Percentiles rank a stretch among this genome's conserved stretches.
Evolutionary conservation across 2,113 vertebrate species (phyloP).

Genomic region (Barnardius zonarius): DNA sequence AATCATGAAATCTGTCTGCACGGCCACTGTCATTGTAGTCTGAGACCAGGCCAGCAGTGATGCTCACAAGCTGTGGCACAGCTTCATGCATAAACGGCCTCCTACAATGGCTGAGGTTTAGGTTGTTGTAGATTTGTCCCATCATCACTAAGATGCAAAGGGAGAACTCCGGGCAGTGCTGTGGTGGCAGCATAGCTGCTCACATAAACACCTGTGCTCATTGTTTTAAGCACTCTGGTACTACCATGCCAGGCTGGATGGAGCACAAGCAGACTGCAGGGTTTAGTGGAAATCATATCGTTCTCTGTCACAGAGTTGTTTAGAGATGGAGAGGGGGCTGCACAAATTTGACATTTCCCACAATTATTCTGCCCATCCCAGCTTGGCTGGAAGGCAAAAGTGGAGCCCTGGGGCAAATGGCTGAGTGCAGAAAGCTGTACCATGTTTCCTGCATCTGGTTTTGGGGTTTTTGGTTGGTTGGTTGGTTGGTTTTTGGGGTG

Average conservation of each 20-base stretch:
- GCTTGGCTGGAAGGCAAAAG: not conserved
- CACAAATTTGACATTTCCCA: not conserved
- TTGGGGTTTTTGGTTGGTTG: not conserved
- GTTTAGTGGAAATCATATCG: not conserved
- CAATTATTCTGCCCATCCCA: not conserved
- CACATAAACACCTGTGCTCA: accelerated
- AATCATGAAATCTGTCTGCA: too few relatives aligned
- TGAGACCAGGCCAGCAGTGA: accelerated
- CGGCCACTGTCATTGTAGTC: not conserved
- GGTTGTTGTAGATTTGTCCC: not conserved
- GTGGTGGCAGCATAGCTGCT: accelerated
- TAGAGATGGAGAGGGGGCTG: not conserved
- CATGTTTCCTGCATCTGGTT: accelerated
- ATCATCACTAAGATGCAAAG: not conserved
- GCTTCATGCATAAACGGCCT: not conserved
- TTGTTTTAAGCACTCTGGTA: not conserved
- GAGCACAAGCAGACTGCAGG: accelerated
- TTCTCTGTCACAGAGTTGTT: not conserved
- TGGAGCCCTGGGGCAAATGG: not conserved
- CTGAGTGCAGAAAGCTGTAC: accelerated
- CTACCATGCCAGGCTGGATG: accelerated
- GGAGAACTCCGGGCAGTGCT: not conserved
- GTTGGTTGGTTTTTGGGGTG: not conserved
- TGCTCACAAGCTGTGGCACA: not conserved
- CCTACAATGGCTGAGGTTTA: not conserved